Conservation (phyloP, 1,140 invertebrate genomes). For the Hypothenemus hampei region DNA sequence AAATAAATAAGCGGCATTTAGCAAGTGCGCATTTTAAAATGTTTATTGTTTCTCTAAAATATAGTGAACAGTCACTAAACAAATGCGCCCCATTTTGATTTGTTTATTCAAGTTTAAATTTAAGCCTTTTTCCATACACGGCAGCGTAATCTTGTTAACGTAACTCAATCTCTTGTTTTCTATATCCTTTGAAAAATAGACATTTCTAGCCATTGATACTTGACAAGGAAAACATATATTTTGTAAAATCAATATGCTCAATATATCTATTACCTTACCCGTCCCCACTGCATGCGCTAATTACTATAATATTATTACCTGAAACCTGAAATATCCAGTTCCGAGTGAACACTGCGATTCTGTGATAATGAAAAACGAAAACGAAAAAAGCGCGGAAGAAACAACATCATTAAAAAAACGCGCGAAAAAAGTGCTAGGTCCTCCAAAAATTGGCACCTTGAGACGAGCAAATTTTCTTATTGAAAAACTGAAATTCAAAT, state of each 20-base stretch:
- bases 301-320: slow-evolving; percentile 6
- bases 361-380: slow-evolving; percentile 35
- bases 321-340: slow-evolving; percentile 15
- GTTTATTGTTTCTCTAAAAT: too few species aligned
- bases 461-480: slow-evolving; percentile 30
- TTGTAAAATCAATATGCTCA: neutral
- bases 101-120: too few species aligned
- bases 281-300: neutral
- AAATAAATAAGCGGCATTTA: too few species aligned
- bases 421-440: slow-evolving; percentile 28
- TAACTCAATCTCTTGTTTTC: slow-evolving; percentile 8
- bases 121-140: too few species aligned
- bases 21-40: too few species aligned
- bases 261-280: neutral
- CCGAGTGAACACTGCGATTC: slow-evolving; percentile 19
- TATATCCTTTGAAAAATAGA: slow-evolving; percentile 1
- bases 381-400: slow-evolving; percentile 16
- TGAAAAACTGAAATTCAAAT: slow-evolving; percentile 35
- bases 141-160: slow-evolving; percentile 8
- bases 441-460: slow-evolving; percentile 28
- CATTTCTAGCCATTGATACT: neutral
- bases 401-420: slow-evolving; percentile 20
- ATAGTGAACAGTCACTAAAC: too few species aligned
- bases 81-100: too few species aligned
- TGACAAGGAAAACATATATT: neutral